Base-by-base conservation (phyloP, 2,888 invertebrate species). In the Synanthedon tipuliformis region DNA sequence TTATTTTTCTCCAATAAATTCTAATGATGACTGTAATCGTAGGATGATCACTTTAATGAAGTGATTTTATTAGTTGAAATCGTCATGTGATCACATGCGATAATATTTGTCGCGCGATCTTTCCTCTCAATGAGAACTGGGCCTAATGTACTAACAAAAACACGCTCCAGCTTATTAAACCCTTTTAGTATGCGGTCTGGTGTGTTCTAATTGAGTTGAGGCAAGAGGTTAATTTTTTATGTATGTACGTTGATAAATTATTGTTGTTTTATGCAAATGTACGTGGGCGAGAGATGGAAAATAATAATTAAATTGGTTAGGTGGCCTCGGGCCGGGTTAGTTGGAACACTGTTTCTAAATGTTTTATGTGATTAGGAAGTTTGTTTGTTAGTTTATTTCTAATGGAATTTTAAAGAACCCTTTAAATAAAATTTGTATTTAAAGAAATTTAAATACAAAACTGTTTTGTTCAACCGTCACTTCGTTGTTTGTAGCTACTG, bases 231-330 rank as follows among this genome's bases (percentile, higher is more conserved):
- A 85, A 86, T 81, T 82, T 77, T 76, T 75, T 74, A 74, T 75
- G 69, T 69, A 65, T 13, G 45, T 45, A 49, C 23, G 23, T n/a
- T 34, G 73, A 79, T 87, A 82, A 87, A 77, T 77, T 83, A 87
- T 86, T 72, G 78, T 78, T 74, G 66, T 81, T 83, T 86, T 82
- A 87, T 87, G 86, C 84, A 81, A 86, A 87, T 86, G 75, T 55
- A 60, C 64, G 53, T 62, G 61, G 68, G 69, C 71, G 63, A 61
- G 77, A 68, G 75, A 74, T 67, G 72, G 69, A 75, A 81, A 34
- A 34, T 34, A 34, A 79, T 85, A 85, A 87, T 86, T 86, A 86
- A 85, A 82, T 81, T 78, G 73, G 71, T 78, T 73, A 68, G 61
- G 59, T 69, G 61, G 76, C 82, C 81, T 61, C 66, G 59, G 78